phyloP scores from a whole-genome alignment of 35 echinoderm and acorn worm genomes.

The Chiridota heheva region DNA sequence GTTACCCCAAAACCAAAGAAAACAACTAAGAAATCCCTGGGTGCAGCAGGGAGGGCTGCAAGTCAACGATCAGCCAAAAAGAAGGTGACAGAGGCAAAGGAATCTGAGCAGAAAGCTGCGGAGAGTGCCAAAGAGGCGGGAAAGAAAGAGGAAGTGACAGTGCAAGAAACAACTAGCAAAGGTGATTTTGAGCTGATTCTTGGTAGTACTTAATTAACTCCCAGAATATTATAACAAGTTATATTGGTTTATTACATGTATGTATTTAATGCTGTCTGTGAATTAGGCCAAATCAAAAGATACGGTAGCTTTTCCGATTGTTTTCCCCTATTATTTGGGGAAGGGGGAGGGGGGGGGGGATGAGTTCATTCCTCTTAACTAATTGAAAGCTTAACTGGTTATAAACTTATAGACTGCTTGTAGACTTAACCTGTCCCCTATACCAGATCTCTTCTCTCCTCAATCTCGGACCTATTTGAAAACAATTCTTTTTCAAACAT shows the following conservation, averaged over 20 bases:
- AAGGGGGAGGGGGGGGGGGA: too few species aligned
- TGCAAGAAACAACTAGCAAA: conserved; percentile 3
- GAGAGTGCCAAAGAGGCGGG: background rate
- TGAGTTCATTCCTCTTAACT: too few species aligned
- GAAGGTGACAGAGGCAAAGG: background rate
- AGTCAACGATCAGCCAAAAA: background rate
- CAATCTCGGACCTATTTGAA: too few species aligned
- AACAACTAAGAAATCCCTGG: background rate
- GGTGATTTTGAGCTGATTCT: conserved; percentile 24
- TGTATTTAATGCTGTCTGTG: too few species aligned
- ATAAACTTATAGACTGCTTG: too few species aligned
- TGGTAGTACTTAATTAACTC: background rate
- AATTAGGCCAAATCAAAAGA: too few species aligned
- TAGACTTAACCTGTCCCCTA: too few species aligned
- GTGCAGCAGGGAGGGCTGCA: background rate
- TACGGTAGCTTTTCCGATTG: too few species aligned
- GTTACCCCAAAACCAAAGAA: conserved; percentile 25
- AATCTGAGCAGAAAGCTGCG: conserved; percentile 41
- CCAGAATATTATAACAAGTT: background rate
- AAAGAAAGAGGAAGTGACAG: background rate
- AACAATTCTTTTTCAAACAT: too few species aligned
- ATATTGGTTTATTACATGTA: background rate
- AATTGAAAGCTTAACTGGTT: too few species aligned
- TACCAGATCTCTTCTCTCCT: too few species aligned
- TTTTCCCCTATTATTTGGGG: too few species aligned